These are phyloP conservation scores for Drosophila rhopaloa DNA, from an alignment of 1,140 invertebrate genomes.

Conservation along the genomic window DNA sequence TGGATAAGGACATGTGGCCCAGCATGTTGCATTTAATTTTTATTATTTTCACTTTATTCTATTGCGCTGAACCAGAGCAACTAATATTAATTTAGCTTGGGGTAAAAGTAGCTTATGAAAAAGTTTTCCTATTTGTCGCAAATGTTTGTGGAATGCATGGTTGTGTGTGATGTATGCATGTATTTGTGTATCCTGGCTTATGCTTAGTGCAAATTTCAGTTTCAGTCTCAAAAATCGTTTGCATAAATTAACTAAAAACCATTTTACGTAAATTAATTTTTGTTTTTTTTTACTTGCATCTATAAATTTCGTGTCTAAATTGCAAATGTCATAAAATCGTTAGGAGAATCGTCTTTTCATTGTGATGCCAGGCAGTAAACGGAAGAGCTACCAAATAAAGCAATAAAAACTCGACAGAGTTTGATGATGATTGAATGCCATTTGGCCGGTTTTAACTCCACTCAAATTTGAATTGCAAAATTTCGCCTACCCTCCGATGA, in stretches of 20 bases:
- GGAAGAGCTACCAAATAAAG: slow-evolving; percentile 40
- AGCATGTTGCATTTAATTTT: slow-evolving; percentile 66
- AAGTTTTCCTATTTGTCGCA: slow-evolving; percentile 26
- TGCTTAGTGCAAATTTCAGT: slow-evolving; percentile 80
- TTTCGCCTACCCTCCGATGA: slow-evolving; percentile 1
- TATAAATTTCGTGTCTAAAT: slow-evolving; percentile 51
- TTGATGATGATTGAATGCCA: slow-evolving; percentile 42
- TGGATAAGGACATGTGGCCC: slow-evolving; percentile 25
- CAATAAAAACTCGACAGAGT: slow-evolving; percentile 42
- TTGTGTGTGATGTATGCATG: slow-evolving; percentile 35
- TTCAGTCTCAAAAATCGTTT: slow-evolving; percentile 80
- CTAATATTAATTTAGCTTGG: slow-evolving; percentile 60
- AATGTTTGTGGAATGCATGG: slow-evolving; percentile 40
- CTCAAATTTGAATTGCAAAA: slow-evolving; percentile 37
- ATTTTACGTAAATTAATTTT: slow-evolving; percentile 51
- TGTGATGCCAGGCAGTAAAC: slow-evolving; percentile 37
- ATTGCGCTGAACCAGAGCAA: slow-evolving; percentile 61
- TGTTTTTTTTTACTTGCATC: slow-evolving; percentile 8
- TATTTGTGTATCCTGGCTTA: slow-evolving; percentile 42
- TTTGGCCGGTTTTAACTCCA: slow-evolving; percentile 8
- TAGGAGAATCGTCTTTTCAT: slow-evolving; percentile 55
- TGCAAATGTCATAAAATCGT: slow-evolving; percentile 53
- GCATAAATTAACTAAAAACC: slow-evolving; percentile 78
- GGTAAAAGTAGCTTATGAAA: slow-evolving; percentile 37
- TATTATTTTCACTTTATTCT: slow-evolving; percentile 76